phyloP scores from a whole-genome alignment of 2,888 invertebrate genomes.

The Holacanthella duospinosa region DNA sequence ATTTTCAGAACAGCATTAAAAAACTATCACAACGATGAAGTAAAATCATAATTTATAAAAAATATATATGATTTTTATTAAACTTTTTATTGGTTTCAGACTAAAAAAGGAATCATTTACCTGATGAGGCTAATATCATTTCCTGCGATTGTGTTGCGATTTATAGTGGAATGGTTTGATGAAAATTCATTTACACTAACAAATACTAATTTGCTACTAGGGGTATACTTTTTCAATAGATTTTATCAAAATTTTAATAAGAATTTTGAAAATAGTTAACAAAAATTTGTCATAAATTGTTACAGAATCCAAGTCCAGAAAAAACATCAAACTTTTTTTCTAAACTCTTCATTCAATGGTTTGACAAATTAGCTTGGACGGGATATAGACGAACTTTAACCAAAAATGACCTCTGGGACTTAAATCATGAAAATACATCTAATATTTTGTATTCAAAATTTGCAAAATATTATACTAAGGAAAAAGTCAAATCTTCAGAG shows the following conservation, averaged over 20 bases:
- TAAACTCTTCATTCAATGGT: slow-evolving; percentile 47
- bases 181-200: not conserved
- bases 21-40: not conserved
- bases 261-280: not conserved
- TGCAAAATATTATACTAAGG: slow-evolving; percentile 1
- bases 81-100: not conserved
- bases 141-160: not conserved
- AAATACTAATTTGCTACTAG: not conserved
- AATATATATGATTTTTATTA: not conserved
- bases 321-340: slow-evolving; percentile 44
- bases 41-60: not conserved
- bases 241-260: not conserved
- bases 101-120: not conserved
- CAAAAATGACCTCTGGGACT: slow-evolving; percentile 44
- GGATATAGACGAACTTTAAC: slow-evolving; percentile 44
- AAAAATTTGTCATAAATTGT: not conserved
- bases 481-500: slow-evolving; percentile 39
- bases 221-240: not conserved
- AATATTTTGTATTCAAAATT: not conserved
- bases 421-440: slow-evolving; percentile 39
- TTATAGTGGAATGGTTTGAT: not conserved
- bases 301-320: slow-evolving; percentile 46
- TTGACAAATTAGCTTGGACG: slow-evolving; percentile 42
- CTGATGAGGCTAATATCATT: not conserved
- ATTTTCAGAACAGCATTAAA: not conserved